Percentiles rank a stretch among this genome's conserved stretches.
Conservation (phyloP, 2,113 vertebrate genomes). For the Eleginops maclovinus region DNA sequence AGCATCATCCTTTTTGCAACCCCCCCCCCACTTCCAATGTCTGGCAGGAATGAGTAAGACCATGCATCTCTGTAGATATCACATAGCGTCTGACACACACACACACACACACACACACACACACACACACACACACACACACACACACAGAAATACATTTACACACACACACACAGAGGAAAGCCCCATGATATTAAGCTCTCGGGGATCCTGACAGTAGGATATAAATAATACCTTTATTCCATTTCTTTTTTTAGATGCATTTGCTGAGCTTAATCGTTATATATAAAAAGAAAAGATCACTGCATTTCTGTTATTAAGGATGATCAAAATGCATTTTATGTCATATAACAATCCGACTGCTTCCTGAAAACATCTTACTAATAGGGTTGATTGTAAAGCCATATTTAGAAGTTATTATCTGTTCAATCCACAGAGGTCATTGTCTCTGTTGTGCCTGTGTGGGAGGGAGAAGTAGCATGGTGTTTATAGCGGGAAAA, state of each 20-base stretch:
- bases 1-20: slow-evolving; percentile 23
- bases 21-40: slow-evolving; percentile 14
- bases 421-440: neutral
- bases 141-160: slow-evolving; percentile 19
- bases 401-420: slow-evolving; percentile 17
- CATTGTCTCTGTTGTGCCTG: neutral
- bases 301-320: no score
- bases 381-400: slow-evolving; percentile 51
- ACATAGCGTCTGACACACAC: neutral
- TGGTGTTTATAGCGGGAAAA: slow-evolving; percentile 58
- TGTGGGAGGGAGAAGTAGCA: slow-evolving; percentile 11
- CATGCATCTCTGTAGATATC: slow-evolving; percentile 42
- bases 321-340: no score
- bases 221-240: slow-evolving; percentile 48
- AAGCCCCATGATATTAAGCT: slow-evolving; percentile 46
- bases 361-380: slow-evolving; percentile 50
- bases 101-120: slow-evolving; percentile 17
- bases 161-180: slow-evolving; percentile 21
- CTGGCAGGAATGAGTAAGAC: slow-evolving; percentile 61
- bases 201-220: slow-evolving; percentile 5
- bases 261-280: slow-evolving; percentile 12
- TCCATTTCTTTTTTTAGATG: slow-evolving; percentile 43
- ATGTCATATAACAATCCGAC: no score
- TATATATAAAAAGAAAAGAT: neutral
- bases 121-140: slow-evolving; percentile 8